Percentiles rank a stretch among this genome's conserved stretches.
Conservation (phyloP, 1,140 invertebrate species). For the Drosophila hydei region DNA sequence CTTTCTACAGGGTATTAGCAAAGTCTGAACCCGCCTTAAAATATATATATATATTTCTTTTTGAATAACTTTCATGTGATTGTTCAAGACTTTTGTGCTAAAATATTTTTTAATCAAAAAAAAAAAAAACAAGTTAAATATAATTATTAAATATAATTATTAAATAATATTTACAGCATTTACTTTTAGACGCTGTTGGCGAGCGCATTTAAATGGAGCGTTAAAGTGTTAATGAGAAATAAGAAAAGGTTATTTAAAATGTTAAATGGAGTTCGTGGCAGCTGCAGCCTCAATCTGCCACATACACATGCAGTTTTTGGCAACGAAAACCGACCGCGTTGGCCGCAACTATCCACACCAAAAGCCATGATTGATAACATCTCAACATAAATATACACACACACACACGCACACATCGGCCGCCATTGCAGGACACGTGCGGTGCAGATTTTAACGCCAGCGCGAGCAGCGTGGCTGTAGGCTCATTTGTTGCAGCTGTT, state of each 20-base stretch:
- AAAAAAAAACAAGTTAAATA: no score
- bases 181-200: no score
- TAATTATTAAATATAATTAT: no score
- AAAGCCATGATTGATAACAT: conserved; percentile 80
- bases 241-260: conserved; percentile 1
- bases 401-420: conserved; percentile 26
- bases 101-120: no score
- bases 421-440: conserved; percentile 36
- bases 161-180: background rate
- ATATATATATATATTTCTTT: no score
- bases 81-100: no score
- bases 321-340: conserved; percentile 64
- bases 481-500: conserved; percentile 8
- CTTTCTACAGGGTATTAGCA: no score
- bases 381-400: conserved; percentile 59
- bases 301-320: conserved; percentile 35
- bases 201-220: background rate
- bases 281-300: conserved; percentile 52
- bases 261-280: conserved; percentile 13
- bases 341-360: conserved; percentile 78
- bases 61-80: no score
- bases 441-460: conserved; percentile 35
- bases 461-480: conserved; percentile 23
- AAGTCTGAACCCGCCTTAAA: no score
- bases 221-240: conserved; percentile 6